Base-by-base conservation (phyloP, 1,140 invertebrate species). In the Cardiocondyla obscurior region DNA sequence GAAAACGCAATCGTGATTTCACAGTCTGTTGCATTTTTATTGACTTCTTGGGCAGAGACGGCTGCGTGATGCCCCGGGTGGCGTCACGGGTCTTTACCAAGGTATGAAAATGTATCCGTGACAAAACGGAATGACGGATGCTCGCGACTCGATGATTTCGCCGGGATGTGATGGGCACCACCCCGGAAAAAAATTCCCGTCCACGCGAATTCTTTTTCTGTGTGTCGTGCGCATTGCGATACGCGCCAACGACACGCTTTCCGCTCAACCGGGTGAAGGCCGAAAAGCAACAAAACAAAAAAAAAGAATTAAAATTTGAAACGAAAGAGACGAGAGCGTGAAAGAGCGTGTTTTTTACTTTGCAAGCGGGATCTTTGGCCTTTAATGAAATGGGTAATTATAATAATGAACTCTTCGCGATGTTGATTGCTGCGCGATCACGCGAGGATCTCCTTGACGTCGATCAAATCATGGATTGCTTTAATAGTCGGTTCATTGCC, bases 191-290 rank as follows among this genome's bases (percentile, higher is more conserved):
- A 83, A 69, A 64, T 87, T 60, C 14, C 33, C 81, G 81, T 83
- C 65, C 86, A 76, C 57, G 70, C 42, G 67, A 65, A 67, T 86
- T 84, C 83, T 92, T 92, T 91, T 89, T 86, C 83, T 53, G 28
- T 39, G 28, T 39, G 58, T 33, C 60, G 81, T 60, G 83, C 84
- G 85, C 89, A 77, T 92, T 91, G 85, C 90, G 86, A 82, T 86
- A 91, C 55, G 81, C 82, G 85, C 72, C 84, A 83, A 74, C 85
- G 90, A 90, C 79, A 90, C 89, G 89, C 87, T 90, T 89, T 85
- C 90, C 81, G 85, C 83, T 65, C 74, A 92, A 90, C 67, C 88
- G 85, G 91, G 92, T 91, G 90, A 92, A 93, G 91, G 90, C 90
- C 90, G 76, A 53, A 6, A 65, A 19, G 57, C 57, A 51, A 83